A percentile compares a stretch with the other conserved stretches of the same genome.
Conservation (phyloP, 2,797 vertebrate species). For the Salmo trutta region DNA sequence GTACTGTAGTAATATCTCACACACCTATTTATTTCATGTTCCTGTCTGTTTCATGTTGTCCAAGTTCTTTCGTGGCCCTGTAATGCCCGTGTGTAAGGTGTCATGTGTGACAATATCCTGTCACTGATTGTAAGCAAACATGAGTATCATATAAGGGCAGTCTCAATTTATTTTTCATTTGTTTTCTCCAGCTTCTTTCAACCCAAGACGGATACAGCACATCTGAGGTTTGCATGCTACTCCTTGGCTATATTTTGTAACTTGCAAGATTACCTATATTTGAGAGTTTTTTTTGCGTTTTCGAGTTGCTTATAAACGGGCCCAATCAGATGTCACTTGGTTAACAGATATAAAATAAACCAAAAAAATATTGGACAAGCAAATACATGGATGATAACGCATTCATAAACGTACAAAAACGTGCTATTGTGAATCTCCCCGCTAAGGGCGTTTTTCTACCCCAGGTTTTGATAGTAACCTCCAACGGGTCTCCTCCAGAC, state of each 20-base stretch:
- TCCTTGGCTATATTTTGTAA: not conserved
- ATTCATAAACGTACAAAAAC: not conserved
- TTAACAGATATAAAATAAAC: not conserved
- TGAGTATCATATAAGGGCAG: not conserved
- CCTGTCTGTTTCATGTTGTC: not conserved
- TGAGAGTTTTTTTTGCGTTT: not conserved
- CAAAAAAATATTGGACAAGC: not conserved
- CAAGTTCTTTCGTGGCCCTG: not conserved
- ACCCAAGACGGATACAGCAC: slow-evolving; percentile 83
- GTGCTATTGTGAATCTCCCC: not conserved
- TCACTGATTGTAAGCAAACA: not conserved
- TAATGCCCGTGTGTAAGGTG: not conserved
- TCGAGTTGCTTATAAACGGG: not conserved
- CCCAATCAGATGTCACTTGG: not conserved
- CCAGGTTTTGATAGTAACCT: slow-evolving; percentile 81
- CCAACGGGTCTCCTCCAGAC: slow-evolving; percentile 81
- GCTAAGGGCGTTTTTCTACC: slow-evolving; percentile 18
- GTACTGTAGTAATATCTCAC: not conserved
- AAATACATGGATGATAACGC: not conserved
- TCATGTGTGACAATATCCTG: not conserved
- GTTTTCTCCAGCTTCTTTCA: slow-evolving; percentile 76
- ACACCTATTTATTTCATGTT: not conserved
- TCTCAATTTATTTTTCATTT: slow-evolving; percentile 37
- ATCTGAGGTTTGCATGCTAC: slow-evolving; percentile 79
- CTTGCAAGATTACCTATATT: not conserved